phyloP scores from a whole-genome alignment of 2,113 vertebrate genomes.

The Egretta garzetta region DNA sequence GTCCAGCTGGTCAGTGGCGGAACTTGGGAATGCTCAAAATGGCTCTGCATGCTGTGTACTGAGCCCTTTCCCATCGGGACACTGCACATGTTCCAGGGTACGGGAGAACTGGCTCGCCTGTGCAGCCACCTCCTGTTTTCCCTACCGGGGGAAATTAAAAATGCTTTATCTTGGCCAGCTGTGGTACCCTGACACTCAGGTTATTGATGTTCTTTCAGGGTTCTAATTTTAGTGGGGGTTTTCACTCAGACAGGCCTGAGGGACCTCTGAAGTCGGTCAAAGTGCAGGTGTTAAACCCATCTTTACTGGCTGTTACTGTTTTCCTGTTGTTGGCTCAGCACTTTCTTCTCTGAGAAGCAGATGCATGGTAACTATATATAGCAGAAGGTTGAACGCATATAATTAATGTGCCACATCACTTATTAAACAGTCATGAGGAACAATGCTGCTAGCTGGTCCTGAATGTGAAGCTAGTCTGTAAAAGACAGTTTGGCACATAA shows the following conservation, averaged over 20 bases:
- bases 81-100: accelerated
- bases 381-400: background rate
- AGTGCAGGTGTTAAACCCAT: background rate
- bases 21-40: background rate
- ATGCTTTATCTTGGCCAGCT: background rate
- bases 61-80: background rate
- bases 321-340: background rate
- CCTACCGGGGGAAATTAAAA: background rate
- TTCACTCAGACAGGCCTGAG: background rate
- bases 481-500: background rate
- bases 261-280: background rate
- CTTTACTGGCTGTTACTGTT: background rate
- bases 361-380: background rate
- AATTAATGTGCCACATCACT: background rate
- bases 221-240: background rate
- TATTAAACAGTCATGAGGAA: background rate
- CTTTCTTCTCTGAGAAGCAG: background rate
- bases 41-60: accelerated
- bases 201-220: background rate
- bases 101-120: accelerated
- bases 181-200: background rate
- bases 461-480: background rate
- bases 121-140: background rate
- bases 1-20: background rate
- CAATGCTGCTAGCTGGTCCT: background rate